Conservation (phyloP, 2,888 invertebrate species). For the Lypha dubia region DNA sequence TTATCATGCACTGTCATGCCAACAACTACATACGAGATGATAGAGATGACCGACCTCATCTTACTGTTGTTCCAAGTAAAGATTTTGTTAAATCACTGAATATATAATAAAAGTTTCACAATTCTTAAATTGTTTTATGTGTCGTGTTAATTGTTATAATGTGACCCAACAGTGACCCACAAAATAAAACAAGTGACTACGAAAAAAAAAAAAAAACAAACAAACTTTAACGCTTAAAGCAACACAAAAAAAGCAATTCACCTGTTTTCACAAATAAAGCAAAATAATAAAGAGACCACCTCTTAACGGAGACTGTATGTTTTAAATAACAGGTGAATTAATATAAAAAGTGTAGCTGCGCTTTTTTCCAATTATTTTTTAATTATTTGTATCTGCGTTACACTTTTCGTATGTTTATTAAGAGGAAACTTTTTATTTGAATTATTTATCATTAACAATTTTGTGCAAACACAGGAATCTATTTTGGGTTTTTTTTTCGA, state of each 20-base stretch:
- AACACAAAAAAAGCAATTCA: slow-evolving; percentile 52
- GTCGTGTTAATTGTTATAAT: slow-evolving; percentile 68
- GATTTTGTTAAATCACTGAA: slow-evolving; percentile 58
- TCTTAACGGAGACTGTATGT: slow-evolving; percentile 60
- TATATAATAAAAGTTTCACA: slow-evolving; percentile 63
- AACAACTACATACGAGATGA: not conserved
- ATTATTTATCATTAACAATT: slow-evolving; percentile 4
- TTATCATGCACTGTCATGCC: slow-evolving; percentile 30
- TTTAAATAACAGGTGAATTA: slow-evolving; percentile 69
- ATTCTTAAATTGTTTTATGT: slow-evolving; percentile 70
- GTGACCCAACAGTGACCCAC: slow-evolving; percentile 70
- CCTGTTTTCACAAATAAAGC: slow-evolving; percentile 62
- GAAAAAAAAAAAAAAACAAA: not conserved
- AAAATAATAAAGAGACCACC: slow-evolving; percentile 40
- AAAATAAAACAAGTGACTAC: slow-evolving; percentile 34
- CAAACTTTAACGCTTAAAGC: slow-evolving; percentile 15
- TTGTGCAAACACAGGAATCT: not conserved
- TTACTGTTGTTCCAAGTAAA: slow-evolving; percentile 51
- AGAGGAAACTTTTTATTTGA: slow-evolving; percentile 38
- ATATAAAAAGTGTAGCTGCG: slow-evolving; percentile 9
- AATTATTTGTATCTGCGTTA: not conserved
- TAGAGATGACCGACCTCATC: slow-evolving; percentile 39
- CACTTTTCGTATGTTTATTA: slow-evolving; percentile 4
- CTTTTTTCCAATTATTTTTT: not conserved
- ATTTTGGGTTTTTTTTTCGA: not conserved